phyloP scores from a whole-genome alignment of 2,888 invertebrate species.

The Isotomurus palustris region DNA sequence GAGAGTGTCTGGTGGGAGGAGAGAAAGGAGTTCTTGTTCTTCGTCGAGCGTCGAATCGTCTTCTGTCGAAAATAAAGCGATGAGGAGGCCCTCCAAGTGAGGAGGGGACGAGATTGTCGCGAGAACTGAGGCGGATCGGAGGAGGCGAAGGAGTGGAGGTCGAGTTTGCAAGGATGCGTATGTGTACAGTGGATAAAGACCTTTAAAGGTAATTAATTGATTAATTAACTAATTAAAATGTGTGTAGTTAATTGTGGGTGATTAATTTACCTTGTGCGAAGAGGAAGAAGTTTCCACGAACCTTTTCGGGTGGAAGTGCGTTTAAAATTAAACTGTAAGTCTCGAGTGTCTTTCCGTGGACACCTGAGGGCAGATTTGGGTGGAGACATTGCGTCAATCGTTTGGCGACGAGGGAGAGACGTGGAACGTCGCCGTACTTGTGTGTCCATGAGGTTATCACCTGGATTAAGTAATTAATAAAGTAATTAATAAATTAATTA shows the following conservation, averaged over 20 bases:
- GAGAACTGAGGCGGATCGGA: slow-evolving; percentile 82
- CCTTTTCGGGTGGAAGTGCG: slow-evolving; percentile 56
- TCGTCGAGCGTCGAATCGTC: background rate
- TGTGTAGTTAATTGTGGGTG: background rate
- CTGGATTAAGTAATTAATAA: slow-evolving; percentile 11
- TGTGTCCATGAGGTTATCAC: slow-evolving; percentile 32
- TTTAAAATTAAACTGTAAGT: slow-evolving; percentile 87
- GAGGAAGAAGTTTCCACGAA: background rate
- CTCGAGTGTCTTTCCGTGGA: slow-evolving; percentile 84
- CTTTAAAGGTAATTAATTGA: slow-evolving; percentile 49
- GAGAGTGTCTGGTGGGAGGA: background rate
- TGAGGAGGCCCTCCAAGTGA: slow-evolving; percentile 84
- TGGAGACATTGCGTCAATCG: slow-evolving; percentile 90
- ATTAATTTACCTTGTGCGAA: background rate
- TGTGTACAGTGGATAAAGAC: slow-evolving; percentile 80
- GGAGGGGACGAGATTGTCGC: slow-evolving; percentile 66
- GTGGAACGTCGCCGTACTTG: slow-evolving; percentile 79
- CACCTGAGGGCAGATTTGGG: slow-evolving; percentile 83
- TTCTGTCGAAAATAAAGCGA: slow-evolving; percentile 82
- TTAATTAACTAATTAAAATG: background rate
- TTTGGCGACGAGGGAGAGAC: slow-evolving; percentile 81
- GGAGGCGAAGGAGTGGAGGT: slow-evolving; percentile 71
- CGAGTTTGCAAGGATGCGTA: slow-evolving; percentile 87
- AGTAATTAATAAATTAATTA: slow-evolving; percentile 7
- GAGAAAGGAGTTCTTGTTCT: too few relatives aligned